Evolutionary conservation across 2,113 vertebrate species (phyloP).

Genomic region (Scomber japonicus): DNA sequence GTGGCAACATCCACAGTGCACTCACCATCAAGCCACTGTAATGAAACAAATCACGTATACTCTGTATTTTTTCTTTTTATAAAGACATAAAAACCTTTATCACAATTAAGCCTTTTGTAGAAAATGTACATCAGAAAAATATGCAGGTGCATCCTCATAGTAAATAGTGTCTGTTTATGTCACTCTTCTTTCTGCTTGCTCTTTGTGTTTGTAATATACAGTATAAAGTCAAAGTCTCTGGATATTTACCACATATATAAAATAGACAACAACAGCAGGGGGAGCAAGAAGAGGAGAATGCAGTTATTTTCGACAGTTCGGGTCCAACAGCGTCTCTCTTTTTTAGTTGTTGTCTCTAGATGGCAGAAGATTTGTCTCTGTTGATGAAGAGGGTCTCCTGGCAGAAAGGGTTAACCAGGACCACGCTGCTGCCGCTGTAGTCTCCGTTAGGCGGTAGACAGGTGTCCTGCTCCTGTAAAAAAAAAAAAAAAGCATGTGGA

Average conservation of each 20-base stretch:
- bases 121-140: constrained; percentile 91
- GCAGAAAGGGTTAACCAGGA: constrained; percentile 99
- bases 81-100: constrained; percentile 89
- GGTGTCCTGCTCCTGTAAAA: constrained; percentile 92
- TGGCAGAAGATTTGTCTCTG: constrained; percentile 92
- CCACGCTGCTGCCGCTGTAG: constrained; percentile 94
- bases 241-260: constrained; percentile 95
- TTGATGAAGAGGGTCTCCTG: constrained; percentile 97
- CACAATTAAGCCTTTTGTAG: constrained; percentile 86
- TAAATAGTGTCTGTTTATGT: constrained; percentile 80
- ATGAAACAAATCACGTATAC: constrained; percentile 78
- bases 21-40: constrained; percentile 74
- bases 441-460: constrained; percentile 95
- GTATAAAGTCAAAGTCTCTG: constrained; percentile 91
- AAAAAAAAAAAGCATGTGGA: constrained; percentile 14
- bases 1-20: constrained; percentile 71
- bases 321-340: constrained; percentile 58
- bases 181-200: constrained; percentile 66
- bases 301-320: too few species aligned
- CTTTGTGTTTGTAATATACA: constrained; percentile 75
- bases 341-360: constrained; percentile 80
- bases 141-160: constrained; percentile 81
- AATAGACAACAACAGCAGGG: constrained; percentile 88
- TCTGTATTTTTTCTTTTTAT: constrained; percentile 75
- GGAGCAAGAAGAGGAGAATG: constrained; percentile 81